Conservation (phyloP, 2,113 vertebrate species). For the Grammomys surdaster region DNA sequence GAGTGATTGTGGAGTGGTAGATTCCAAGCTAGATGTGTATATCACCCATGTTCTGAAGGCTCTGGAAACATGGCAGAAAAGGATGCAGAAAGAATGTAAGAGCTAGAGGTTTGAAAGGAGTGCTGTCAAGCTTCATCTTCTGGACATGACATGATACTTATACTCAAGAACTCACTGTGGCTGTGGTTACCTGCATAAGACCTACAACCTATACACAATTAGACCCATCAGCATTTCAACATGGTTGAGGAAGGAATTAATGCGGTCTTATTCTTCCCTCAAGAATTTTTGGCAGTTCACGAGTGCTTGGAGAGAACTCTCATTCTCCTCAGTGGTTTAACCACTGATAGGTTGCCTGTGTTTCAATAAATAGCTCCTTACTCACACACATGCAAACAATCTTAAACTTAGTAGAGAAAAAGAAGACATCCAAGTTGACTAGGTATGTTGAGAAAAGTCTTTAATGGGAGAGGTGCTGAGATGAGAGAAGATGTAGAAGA, state of each 20-base stretch:
- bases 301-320: background rate
- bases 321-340: background rate
- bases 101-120: background rate
- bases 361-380: background rate
- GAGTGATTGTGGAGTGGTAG: background rate
- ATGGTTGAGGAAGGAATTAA: no score
- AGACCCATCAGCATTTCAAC: background rate
- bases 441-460: background rate
- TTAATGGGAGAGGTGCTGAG: background rate
- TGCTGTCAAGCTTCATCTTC: background rate
- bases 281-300: background rate
- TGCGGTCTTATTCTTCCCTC: background rate
- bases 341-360: background rate
- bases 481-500: background rate
- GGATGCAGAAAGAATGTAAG: background rate
- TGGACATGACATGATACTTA: background rate
- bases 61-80: background rate
- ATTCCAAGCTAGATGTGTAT: background rate
- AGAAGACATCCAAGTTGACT: background rate
- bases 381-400: background rate
- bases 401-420: background rate
- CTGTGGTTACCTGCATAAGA: background rate
- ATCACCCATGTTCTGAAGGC: background rate
- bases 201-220: background rate
- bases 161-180: background rate